These are phyloP conservation scores for Erpetoichthys calabaricus DNA, from an alignment of 2,797 vertebrate species.

Conservation along the genomic window DNA sequence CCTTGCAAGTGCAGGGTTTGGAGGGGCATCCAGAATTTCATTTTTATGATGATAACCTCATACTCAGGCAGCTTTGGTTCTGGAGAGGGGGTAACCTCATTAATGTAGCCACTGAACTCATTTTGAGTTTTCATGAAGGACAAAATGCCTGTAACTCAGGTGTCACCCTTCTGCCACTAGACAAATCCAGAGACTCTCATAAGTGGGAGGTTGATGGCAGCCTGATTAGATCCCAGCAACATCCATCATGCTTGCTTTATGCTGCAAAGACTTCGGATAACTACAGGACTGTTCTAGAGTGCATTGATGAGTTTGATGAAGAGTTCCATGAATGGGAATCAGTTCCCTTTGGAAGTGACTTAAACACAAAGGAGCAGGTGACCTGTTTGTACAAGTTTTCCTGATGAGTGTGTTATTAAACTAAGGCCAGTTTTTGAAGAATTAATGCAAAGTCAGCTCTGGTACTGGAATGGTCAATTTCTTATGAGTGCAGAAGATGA, in stretches of 20 bases:
- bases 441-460: slow-evolving; percentile 1
- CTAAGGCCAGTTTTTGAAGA: slow-evolving; percentile 3
- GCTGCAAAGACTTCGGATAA: not conserved
- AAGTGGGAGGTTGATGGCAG: slow-evolving; percentile 6
- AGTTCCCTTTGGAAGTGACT: slow-evolving; percentile 8
- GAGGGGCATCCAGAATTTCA: not conserved
- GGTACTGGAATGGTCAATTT: slow-evolving; percentile 8
- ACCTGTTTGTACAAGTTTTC: slow-evolving; percentile 8
- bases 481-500: slow-evolving; percentile 6
- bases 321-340: slow-evolving; percentile 4
- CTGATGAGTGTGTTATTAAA: slow-evolving; percentile 1
- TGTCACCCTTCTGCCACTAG: not conserved
- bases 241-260: slow-evolving; percentile 1
- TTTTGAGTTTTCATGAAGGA: slow-evolving; percentile 6
- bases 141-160: not conserved
- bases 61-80: slow-evolving; percentile 10
- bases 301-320: not conserved
- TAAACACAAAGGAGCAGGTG: slow-evolving; percentile 7
- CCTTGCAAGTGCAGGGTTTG: slow-evolving; percentile 2
- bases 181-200: slow-evolving; percentile 3
- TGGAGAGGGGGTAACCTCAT: slow-evolving; percentile 4
- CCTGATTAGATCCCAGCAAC: not conserved
- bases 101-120: slow-evolving; percentile 5
- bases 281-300: not conserved
- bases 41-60: not conserved